These are phyloP conservation scores for Cyanoderma ruficeps DNA, from an alignment of 2,113 vertebrate genomes.

Conservation along the genomic window DNA sequence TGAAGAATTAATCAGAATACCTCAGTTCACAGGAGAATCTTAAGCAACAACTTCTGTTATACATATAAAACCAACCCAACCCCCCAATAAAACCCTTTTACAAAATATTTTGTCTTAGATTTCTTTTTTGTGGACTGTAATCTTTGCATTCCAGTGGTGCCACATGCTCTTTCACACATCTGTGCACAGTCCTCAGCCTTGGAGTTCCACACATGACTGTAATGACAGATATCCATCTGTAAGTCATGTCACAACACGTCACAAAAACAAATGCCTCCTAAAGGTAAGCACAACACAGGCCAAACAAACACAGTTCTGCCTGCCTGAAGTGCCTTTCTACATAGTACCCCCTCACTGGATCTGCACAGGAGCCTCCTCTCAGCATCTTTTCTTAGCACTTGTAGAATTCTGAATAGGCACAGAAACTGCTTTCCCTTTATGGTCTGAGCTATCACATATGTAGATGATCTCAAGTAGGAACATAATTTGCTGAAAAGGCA, in stretches of 20 bases:
- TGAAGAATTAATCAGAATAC: neutral
- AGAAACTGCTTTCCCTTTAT: neutral
- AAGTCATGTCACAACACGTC: neutral
- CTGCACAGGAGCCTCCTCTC: neutral
- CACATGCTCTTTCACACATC: accelerated
- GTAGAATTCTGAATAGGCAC: neutral
- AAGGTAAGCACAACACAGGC: neutral
- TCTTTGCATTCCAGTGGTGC: neutral
- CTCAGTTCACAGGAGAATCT: neutral
- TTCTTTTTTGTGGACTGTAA: neutral
- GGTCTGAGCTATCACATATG: neutral
- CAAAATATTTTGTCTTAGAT: neutral
- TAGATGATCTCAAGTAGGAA: neutral
- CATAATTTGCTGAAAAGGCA: neutral
- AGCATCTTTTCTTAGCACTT: neutral
- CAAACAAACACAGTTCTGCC: neutral
- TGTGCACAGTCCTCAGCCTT: neutral
- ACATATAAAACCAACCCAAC: neutral
- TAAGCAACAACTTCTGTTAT: neutral
- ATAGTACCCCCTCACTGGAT: neutral
- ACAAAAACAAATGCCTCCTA: neutral
- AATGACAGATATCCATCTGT: neutral
- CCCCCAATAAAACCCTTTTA: accelerated
- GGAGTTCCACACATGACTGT: neutral
- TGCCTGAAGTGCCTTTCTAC: neutral